Evolutionary conservation across 2,797 vertebrate genomes (phyloP).

Genomic region (Muscicapa striata): DNA sequence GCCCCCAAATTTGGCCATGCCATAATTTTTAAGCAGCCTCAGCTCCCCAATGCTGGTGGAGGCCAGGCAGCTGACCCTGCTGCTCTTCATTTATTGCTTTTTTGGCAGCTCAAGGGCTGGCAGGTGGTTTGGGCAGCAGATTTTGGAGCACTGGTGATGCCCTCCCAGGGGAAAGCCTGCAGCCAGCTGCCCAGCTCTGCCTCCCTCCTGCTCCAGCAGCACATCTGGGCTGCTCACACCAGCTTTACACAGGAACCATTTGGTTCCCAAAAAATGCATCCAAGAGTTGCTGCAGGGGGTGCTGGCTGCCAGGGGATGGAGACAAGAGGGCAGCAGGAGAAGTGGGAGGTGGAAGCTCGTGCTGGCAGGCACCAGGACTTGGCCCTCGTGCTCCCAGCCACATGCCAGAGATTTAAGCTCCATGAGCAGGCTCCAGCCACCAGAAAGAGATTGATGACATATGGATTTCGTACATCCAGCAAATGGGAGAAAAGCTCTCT

Average conservation of each 20-base stretch:
- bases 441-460: conserved; percentile 40
- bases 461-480: conserved; percentile 54
- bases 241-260: background rate
- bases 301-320: background rate
- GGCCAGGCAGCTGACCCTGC: background rate
- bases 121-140: background rate
- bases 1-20: background rate
- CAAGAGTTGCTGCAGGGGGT: background rate
- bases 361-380: conserved; percentile 7
- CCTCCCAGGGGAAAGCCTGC: accelerated
- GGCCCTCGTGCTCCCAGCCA: background rate
- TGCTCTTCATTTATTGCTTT: background rate
- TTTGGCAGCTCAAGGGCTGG: background rate
- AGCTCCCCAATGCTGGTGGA: accelerated
- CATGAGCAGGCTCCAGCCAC: conserved; percentile 10
- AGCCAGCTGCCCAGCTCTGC: background rate
- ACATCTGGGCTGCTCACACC: background rate
- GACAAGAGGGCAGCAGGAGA: background rate
- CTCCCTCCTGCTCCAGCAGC: background rate
- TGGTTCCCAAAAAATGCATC: background rate
- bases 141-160: background rate
- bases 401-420: conserved; percentile 61
- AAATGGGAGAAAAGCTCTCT: conserved; percentile 32
- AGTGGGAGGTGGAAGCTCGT: background rate
- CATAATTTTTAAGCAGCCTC: background rate